phyloP scores from a whole-genome alignment of 2,113 vertebrate species.

The Hylia prasina region DNA sequence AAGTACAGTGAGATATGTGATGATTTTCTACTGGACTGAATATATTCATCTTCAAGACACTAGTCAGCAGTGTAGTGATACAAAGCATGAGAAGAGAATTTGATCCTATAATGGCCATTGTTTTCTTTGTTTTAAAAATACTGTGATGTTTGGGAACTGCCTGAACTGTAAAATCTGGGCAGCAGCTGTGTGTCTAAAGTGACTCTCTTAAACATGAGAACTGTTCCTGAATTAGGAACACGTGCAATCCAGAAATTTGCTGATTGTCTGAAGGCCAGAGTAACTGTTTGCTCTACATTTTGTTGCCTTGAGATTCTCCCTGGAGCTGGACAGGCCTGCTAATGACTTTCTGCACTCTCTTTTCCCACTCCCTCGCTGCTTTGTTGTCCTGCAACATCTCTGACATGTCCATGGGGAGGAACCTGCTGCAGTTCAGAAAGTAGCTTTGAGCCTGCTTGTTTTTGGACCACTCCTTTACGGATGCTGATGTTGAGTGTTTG shows the following conservation, averaged over 20 bases:
- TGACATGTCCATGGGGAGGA: neutral
- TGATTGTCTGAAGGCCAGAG: neutral
- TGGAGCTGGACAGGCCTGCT: neutral
- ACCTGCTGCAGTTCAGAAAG: neutral
- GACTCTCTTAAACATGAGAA: neutral
- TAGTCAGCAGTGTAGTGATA: neutral
- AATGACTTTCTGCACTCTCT: neutral
- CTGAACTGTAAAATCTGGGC: neutral
- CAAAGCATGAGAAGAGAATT: neutral
- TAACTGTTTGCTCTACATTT: neutral
- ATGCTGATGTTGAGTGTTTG: neutral
- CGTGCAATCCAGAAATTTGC: neutral
- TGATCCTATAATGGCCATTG: neutral
- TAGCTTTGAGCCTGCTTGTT: neutral
- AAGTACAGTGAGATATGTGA: neutral
- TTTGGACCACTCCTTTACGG: neutral
- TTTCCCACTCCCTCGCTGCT: neutral
- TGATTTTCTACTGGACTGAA: neutral
- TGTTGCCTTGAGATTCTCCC: neutral
- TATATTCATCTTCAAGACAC: neutral
- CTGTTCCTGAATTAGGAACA: neutral
- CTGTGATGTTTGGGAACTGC: neutral
- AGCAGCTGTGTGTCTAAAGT: neutral
- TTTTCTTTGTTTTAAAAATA: slow-evolving; percentile 15
- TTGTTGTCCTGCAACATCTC: neutral